Base-by-base conservation (phyloP, 2,888 invertebrate genomes). In the Camponotus fellah region DNA sequence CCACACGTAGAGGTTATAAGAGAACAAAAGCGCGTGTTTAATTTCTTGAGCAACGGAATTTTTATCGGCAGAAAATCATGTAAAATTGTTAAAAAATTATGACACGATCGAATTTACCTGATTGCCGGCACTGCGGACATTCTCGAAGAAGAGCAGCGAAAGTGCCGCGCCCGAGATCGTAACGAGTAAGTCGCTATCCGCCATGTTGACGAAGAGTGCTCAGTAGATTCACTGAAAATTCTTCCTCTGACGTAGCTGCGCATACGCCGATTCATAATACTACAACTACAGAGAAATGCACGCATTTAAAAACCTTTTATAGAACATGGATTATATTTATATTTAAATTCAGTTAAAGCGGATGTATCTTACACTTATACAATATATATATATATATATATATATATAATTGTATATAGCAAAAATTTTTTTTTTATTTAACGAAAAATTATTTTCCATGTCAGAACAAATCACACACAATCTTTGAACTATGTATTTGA, bases 71-170 rank as follows among this genome's bases (percentile, higher is more conserved):
- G 1, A 34, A 9, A 66, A 34, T 74, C 62, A 32, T 0, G 5
- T 43, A 72, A 46, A 26, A 53, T 8, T 2, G 66, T 66, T 21
- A 2, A 9, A 12, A 83, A 9, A 40, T 46, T 32, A 17, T 21
- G 56, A 14, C 46, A 4, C 10, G 9, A 65, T 65, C 49, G 10
- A 12, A 3, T 81, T 91, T 94, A 96, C 97, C 96, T 97, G 97
- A 92, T 96, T 96, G 88, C 95, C 95, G 66, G 94, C 92, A 53
- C 96, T 95, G 94, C 96, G 96, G 77, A 96, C 95, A 95, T 97
- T 97, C 95, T 97, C 97, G 91, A 96, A 97, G 85, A 97, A 95
- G 86, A 97, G 94, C 93, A 97, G 96, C 4, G 97, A 97, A 91
- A 97, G 95, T 71, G 97, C 96, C 76, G 97, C 96, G 71, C 97